These are phyloP conservation scores for Plectus sambesii DNA, from an alignment of 1,140 invertebrate species.

Conservation along the genomic window DNA sequence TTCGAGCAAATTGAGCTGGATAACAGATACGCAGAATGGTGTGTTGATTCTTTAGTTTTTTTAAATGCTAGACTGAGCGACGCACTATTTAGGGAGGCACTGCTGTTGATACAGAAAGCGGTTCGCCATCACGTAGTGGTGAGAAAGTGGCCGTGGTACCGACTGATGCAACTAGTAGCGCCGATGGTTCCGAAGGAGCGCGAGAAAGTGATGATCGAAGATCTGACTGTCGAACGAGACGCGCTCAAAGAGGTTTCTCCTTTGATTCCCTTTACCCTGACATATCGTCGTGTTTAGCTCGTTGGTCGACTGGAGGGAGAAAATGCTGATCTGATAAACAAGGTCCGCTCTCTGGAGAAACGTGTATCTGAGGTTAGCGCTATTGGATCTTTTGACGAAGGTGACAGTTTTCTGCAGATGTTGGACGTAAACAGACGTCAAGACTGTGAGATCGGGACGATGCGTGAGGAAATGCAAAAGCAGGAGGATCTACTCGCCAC, in stretches of 20 bases:
- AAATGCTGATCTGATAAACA: conserved; percentile 9
- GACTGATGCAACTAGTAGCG: conserved; percentile 15
- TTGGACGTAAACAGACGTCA: conserved; percentile 15
- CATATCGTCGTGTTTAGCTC: conserved; percentile 8
- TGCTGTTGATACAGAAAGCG: conserved; percentile 31
- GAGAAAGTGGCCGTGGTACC: conserved; percentile 28
- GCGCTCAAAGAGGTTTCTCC: conserved; percentile 2
- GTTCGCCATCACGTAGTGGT: conserved; percentile 23
- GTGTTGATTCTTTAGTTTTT: conserved; percentile 1
- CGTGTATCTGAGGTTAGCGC: conserved; percentile 7
- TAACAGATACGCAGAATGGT: conserved; percentile 26
- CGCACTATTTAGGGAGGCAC: conserved; percentile 18
- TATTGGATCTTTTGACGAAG: not conserved
- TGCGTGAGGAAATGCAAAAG: conserved; percentile 28
- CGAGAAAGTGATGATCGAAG: conserved; percentile 22
- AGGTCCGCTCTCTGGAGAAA: conserved; percentile 2
- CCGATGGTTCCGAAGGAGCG: conserved; percentile 26
- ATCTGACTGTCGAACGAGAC: conserved; percentile 14
- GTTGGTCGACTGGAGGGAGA: conserved; percentile 18
- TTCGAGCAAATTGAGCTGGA: conserved; percentile 7
- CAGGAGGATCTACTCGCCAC: conserved; percentile 34
- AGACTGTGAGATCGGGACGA: conserved; percentile 18
- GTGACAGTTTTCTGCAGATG: conserved; percentile 7
- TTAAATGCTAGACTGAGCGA: conserved; percentile 3
- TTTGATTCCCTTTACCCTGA: no score